Percentiles rank a stretch among this genome's conserved stretches.
Conservation (phyloP, 1,140 invertebrate species). For the Bombyx mandarina region DNA sequence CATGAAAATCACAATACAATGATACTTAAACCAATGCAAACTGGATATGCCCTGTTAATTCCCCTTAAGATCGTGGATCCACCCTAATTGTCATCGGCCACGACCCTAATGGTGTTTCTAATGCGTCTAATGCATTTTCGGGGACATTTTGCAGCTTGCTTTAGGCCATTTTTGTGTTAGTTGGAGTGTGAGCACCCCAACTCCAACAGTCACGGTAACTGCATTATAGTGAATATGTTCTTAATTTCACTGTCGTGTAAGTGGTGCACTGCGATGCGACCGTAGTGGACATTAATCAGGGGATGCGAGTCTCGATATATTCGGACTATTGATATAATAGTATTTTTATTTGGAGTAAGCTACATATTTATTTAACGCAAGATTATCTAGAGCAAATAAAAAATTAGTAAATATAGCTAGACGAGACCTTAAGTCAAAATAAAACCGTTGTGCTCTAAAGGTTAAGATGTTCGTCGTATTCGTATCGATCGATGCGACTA, state of each 20-base stretch:
- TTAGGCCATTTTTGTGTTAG: slow-evolving; percentile 62
- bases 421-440: too few relatives aligned
- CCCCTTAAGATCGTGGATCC: slow-evolving; percentile 54
- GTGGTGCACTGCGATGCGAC: slow-evolving; percentile 30
- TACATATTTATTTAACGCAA: too few relatives aligned
- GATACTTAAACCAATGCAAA: slow-evolving; percentile 31
- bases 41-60: slow-evolving; percentile 47
- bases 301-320: slow-evolving; percentile 8
- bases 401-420: too few relatives aligned
- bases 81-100: slow-evolving; percentile 67
- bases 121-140: slow-evolving; percentile 69
- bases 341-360: too few relatives aligned
- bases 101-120: slow-evolving; percentile 66
- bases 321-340: too few relatives aligned
- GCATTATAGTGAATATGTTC: slow-evolving; percentile 68
- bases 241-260: slow-evolving; percentile 36
- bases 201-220: slow-evolving; percentile 49
- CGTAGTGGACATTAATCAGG: slow-evolving; percentile 63
- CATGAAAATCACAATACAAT: not conserved
- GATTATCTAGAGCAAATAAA: too few relatives aligned
- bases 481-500: too few relatives aligned
- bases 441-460: too few relatives aligned
- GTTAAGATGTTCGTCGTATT: too few relatives aligned
- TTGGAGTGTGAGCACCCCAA: slow-evolving; percentile 42
- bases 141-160: slow-evolving; percentile 67